Percentiles rank a stretch among this genome's conserved stretches.
Evolutionary conservation across 2,113 vertebrate genomes (phyloP).

Genomic region (Scalopus aquaticus): DNA sequence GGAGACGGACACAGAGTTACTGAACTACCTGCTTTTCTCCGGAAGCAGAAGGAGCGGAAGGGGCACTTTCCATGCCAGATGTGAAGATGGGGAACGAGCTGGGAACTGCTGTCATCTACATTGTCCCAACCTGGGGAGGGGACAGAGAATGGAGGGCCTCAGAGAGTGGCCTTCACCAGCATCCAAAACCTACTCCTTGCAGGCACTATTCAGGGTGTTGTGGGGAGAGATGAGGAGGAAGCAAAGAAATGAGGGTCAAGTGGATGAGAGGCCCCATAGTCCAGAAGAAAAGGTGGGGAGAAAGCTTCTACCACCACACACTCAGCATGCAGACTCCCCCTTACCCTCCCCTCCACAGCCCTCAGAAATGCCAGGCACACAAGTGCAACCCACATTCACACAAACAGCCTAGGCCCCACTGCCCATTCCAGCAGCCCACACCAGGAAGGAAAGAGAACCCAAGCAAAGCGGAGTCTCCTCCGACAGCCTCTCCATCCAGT

Average conservation of each 20-base stretch:
- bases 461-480: neutral
- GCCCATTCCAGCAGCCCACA: neutral
- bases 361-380: neutral
- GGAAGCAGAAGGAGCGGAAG: conserved; percentile 81
- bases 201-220: neutral
- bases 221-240: neutral
- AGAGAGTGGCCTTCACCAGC: neutral
- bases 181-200: neutral
- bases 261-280: neutral
- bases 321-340: neutral
- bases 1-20: neutral
- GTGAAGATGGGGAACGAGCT: conserved; percentile 78
- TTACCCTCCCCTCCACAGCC: neutral
- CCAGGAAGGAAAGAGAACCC: neutral
- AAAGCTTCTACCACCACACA: neutral
- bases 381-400: too few species aligned
- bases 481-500: neutral
- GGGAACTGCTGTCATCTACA: conserved; percentile 73
- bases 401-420: too few species aligned
- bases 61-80: conserved; percentile 81
- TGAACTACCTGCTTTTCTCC: conserved; percentile 76
- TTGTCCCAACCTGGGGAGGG: conserved; percentile 78
- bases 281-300: neutral
- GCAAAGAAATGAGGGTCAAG: neutral
- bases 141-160: neutral